phyloP scores from a whole-genome alignment of 1,140 invertebrate genomes.

The Maniola jurtina region DNA sequence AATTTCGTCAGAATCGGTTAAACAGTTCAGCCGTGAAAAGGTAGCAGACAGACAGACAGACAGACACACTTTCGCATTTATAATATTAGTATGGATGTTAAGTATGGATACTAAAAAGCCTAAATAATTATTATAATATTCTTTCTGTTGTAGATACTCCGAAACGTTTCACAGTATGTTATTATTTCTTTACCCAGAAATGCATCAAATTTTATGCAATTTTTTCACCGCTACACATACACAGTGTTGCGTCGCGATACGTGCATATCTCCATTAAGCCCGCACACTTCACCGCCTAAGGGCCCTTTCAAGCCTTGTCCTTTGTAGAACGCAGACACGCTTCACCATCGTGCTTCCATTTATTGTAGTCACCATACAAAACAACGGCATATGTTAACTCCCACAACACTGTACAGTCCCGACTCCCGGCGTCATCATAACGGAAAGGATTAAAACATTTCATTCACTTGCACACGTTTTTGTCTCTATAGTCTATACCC shows the following conservation, averaged over 20 bases:
- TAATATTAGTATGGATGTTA: no score
- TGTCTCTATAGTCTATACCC: constrained; percentile 11
- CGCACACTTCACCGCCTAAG: constrained; percentile 40
- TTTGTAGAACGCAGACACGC: constrained; percentile 37
- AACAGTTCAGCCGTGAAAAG: no score
- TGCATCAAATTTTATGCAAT: constrained; percentile 12
- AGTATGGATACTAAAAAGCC: not conserved
- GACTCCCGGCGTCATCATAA: constrained; percentile 20
- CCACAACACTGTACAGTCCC: constrained; percentile 29
- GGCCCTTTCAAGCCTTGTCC: constrained; percentile 40
- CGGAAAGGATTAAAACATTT: constrained; percentile 20
- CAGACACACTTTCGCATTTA: no score
- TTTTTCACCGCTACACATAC: constrained; percentile 14
- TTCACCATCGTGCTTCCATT: constrained; percentile 38
- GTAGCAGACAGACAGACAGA: no score
- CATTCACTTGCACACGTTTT: constrained; percentile 2
- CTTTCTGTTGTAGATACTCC: not conserved
- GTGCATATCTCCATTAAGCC: constrained; percentile 37
- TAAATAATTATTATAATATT: no score
- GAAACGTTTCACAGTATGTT: not conserved
- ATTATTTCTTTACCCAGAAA: not conserved
- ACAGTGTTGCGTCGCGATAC: constrained; percentile 27
- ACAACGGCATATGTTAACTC: constrained; percentile 36
- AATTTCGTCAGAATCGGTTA: no score
- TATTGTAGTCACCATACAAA: constrained; percentile 38